phyloP scores from a whole-genome alignment of 1,140 invertebrate genomes.

The Rhagoletis zephyria region DNA sequence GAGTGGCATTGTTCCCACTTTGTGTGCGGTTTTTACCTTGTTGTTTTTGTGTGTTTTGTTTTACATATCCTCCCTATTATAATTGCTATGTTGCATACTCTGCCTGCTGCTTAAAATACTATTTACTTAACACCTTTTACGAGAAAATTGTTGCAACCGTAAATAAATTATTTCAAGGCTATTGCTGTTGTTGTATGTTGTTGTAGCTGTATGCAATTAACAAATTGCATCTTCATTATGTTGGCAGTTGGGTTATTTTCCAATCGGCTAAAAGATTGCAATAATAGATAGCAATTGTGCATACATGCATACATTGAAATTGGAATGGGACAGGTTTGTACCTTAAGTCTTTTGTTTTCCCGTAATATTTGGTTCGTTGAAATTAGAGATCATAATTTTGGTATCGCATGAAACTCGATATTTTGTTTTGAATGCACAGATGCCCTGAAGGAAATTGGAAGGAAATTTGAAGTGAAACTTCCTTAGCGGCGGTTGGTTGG shows the following conservation, averaged over 20 bases:
- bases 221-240: background rate
- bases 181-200: background rate
- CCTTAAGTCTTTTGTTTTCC: background rate
- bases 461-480: no score
- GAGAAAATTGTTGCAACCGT: constrained; percentile 2
- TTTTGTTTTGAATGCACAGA: no score
- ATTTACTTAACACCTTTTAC: background rate
- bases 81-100: background rate
- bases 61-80: background rate
- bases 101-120: background rate
- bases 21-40: background rate
- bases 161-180: constrained; percentile 8
- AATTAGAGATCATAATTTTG: no score
- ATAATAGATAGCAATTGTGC: background rate
- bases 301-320: no score
- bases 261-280: background rate
- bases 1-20: background rate
- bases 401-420: no score
- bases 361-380: background rate
- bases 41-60: background rate
- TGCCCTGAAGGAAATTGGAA: no score
- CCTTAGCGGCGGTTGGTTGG: no score
- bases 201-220: background rate
- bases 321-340: background rate
- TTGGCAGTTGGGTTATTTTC: background rate